Conservation (phyloP, 2,888 invertebrate genomes). For the Euplexia lucipara region DNA sequence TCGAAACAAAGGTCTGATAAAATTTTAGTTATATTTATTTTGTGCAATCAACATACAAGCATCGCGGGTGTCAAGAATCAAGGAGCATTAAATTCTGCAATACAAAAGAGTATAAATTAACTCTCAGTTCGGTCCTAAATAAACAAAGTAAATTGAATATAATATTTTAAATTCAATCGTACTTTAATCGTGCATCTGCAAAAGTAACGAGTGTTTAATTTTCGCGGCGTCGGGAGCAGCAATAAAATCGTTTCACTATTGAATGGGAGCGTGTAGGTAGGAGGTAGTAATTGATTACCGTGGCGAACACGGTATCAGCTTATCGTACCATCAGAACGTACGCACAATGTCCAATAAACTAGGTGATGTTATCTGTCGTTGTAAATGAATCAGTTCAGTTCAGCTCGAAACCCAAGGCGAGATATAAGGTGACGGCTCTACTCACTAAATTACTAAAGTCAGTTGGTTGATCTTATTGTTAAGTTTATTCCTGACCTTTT, state of each 20-base stretch:
- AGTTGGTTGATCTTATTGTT: slow-evolving; percentile 51
- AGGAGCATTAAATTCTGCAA: slow-evolving; percentile 32
- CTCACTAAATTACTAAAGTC: slow-evolving; percentile 34
- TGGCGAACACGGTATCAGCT: slow-evolving; percentile 81
- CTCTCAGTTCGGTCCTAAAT: slow-evolving; percentile 66
- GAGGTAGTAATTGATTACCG: slow-evolving; percentile 85
- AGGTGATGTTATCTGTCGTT: slow-evolving; percentile 85
- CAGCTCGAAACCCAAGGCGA: slow-evolving; percentile 66
- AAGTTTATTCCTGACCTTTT: slow-evolving; percentile 52
- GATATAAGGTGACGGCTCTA: slow-evolving; percentile 53
- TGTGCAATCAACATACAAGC: slow-evolving; percentile 12
- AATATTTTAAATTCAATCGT: slow-evolving; percentile 76
- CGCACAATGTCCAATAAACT: slow-evolving; percentile 90
- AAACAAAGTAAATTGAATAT: slow-evolving; percentile 74
- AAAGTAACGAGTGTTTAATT: slow-evolving; percentile 84
- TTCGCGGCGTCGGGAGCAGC: slow-evolving; percentile 77
- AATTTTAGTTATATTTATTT: slow-evolving; percentile 47
- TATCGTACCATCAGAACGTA: slow-evolving; percentile 83
- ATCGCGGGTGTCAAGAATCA: slow-evolving; percentile 27
- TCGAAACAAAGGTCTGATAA: too few species aligned
- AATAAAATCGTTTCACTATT: slow-evolving; percentile 83
- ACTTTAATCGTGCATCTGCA: slow-evolving; percentile 77
- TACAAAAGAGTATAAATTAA: slow-evolving; percentile 61
- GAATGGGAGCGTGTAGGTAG: slow-evolving; percentile 75
- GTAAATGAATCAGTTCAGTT: slow-evolving; percentile 87